These are phyloP conservation scores for Gnatocerus cornutus DNA, from an alignment of 2,888 invertebrate species.

Conservation along the genomic window DNA sequence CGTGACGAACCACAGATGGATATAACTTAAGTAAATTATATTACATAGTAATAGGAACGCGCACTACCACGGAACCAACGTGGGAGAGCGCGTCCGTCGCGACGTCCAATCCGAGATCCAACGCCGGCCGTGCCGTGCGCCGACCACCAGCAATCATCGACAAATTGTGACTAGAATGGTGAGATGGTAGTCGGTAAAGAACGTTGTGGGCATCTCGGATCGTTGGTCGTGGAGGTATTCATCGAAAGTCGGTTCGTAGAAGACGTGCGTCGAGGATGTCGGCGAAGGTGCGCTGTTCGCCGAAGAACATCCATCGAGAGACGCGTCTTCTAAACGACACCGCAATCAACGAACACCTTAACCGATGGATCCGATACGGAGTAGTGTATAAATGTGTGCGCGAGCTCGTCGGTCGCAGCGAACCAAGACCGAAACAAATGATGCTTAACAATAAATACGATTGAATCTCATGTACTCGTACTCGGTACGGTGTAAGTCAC, in stretches of 20 bases:
- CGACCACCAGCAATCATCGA: constrained; percentile 19
- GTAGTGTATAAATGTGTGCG: constrained; percentile 71
- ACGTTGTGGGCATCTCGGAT: constrained; percentile 36
- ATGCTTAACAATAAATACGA: constrained; percentile 13
- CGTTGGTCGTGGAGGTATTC: constrained; percentile 33
- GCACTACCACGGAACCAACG: constrained; percentile 61
- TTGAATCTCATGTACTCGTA: neutral
- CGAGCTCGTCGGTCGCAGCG: constrained; percentile 64
- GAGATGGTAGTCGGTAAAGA: constrained; percentile 17
- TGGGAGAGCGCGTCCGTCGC: constrained; percentile 60
- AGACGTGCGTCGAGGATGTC: constrained; percentile 49
- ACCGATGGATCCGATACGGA: constrained; percentile 70
- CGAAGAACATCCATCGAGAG: neutral
- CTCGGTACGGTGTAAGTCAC: constrained; percentile 48
- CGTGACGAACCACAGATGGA: constrained; percentile 67
- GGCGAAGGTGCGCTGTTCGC: constrained; percentile 47
- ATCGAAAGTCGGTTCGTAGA: constrained; percentile 7
- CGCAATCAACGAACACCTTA: constrained; percentile 43
- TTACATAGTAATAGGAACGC: constrained; percentile 66
- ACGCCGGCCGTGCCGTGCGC: constrained; percentile 32
- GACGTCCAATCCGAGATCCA: constrained; percentile 49
- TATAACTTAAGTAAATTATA: constrained; percentile 61
- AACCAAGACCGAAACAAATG: constrained; percentile 47
- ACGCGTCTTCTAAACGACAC: neutral
- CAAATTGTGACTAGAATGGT: constrained; percentile 43